These are phyloP conservation scores for Drosophila kikkawai DNA, from an alignment of 1,140 invertebrate genomes.

Conservation along the genomic window DNA sequence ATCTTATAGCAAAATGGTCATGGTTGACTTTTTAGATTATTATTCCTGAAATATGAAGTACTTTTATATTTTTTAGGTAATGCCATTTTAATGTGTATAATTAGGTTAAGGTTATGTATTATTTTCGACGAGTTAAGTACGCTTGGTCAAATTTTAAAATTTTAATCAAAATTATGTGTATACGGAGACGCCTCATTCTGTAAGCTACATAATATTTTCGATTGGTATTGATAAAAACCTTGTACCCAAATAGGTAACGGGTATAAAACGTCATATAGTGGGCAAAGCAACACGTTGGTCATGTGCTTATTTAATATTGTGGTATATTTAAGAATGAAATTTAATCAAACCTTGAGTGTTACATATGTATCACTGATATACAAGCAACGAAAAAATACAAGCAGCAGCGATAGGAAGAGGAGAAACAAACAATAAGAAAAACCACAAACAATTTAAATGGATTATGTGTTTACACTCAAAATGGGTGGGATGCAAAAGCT, in stretches of 20 bases:
- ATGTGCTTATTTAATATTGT: neutral
- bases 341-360: neutral
- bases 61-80: too few species aligned
- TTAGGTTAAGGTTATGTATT: too few species aligned
- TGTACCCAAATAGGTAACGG: neutral
- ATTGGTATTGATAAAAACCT: too few species aligned
- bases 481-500: conserved; percentile 36
- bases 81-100: too few species aligned
- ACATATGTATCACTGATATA: conserved; percentile 39
- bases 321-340: neutral
- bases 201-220: too few species aligned
- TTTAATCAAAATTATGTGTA: too few species aligned
- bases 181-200: too few species aligned
- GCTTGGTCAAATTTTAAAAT: too few species aligned
- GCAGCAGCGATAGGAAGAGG: conserved; percentile 55
- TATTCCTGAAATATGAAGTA: too few species aligned
- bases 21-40: too few species aligned
- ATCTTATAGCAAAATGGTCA: too few species aligned
- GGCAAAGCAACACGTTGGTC: neutral
- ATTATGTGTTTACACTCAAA: conserved; percentile 79
- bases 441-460: conserved; percentile 80
- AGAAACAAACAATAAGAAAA: conserved; percentile 76
- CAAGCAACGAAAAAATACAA: conserved; percentile 50
- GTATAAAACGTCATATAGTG: neutral
- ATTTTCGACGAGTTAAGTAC: too few species aligned